Evolutionary conservation across 1,140 invertebrate species (phyloP), one percentile per base, ranked within the genome.

Genomic region (Paracyclopina nana): DNA sequence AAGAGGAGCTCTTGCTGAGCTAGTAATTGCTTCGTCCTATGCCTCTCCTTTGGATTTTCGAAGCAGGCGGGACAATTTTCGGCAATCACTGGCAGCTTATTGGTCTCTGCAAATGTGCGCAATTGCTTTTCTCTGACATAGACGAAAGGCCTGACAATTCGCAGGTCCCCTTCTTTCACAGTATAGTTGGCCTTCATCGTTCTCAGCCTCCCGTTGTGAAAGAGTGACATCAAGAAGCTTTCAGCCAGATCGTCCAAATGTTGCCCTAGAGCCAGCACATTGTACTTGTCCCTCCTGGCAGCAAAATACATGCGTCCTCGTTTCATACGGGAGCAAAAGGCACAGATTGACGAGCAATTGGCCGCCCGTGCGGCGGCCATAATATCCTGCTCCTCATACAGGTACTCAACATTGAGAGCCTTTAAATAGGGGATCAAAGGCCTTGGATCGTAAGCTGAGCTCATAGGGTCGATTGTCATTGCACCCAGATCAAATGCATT

Each of bases 101-200:
- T 72, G 54, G 68, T 67, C 53, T 74, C 76, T 4, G 73, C 72
- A 67, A 83, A 84, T 38, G 74, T 68, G 28, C 73, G 67, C 6
- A 83, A 58, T 11, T 74, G 66, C 57, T 78, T 80, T 58, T 84
- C 81, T 28, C 84, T 68, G 2, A 88, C 81, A 64, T 83, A 86
- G 1, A 85, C 77, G 59, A 90, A 81, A 1, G 86, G 86, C 45
- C 86, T 70, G 45, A 90, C 80, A 6, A 92, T 77, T 55, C 83
- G 69, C 25, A 91, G 62, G 59, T 83, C 78, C 52, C 77, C 73
- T 51, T 85, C 79, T 67, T 66, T 61, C 20, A 71, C 66, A 29
- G 61, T 65, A 62, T 86, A 87, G 61, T 82, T 75, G 2, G 82
- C 83, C 59, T 85, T 86, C 73, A 87, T 75, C 0, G 81, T 80